These are phyloP conservation scores for Dasysyrphus albostriatus DNA, from an alignment of 2,888 invertebrate species.

Conservation along the genomic window DNA sequence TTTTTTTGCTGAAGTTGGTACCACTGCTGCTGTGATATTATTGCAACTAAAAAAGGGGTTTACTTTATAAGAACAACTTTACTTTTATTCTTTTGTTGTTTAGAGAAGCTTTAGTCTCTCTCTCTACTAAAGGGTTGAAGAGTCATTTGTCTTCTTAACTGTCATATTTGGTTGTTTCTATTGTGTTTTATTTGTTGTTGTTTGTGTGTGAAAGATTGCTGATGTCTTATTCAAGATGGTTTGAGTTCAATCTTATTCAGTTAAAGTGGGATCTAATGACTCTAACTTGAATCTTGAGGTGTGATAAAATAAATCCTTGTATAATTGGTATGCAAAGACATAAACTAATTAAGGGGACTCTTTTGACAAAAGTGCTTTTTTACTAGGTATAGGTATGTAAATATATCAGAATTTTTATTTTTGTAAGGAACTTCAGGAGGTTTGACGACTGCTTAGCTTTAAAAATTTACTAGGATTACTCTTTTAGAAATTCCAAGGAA, in stretches of 20 bases:
- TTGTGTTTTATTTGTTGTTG: background rate
- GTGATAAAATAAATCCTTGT: no score
- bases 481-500: no score
- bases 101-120: background rate
- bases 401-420: no score
- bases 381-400: no score
- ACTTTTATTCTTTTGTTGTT: constrained; percentile 25
- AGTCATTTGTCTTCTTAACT: constrained; percentile 29
- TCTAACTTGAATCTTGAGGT: background rate
- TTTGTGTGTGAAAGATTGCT: background rate
- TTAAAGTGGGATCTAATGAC: background rate
- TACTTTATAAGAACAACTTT: constrained; percentile 6
- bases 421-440: no score
- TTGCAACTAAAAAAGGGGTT: constrained; percentile 14
- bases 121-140: background rate
- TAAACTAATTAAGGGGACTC: no score
- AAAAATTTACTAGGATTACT: no score
- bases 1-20: background rate
- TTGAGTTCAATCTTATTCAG: background rate
- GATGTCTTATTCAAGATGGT: constrained; percentile 22
- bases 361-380: no score
- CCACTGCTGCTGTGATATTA: background rate
- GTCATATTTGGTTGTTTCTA: constrained; percentile 32
- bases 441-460: no score
- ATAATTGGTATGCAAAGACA: no score